These are phyloP conservation scores for Anabacerthia variegaticeps DNA, from an alignment of 2,797 vertebrate species.

Conservation along the genomic window DNA sequence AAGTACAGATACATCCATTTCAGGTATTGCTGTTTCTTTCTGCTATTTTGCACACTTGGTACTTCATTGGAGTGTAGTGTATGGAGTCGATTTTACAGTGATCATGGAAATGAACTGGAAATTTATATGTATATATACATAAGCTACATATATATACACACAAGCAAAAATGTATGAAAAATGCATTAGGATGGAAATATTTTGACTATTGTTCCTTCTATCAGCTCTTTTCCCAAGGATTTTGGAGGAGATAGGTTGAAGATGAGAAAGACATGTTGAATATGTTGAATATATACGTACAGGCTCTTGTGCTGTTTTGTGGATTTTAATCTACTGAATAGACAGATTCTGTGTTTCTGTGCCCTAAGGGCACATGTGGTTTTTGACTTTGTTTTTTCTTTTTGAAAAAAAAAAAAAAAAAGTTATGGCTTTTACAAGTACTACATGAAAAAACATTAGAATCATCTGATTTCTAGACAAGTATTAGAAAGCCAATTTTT, in stretches of 20 bases:
- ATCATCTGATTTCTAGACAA: background rate
- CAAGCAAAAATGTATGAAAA: background rate
- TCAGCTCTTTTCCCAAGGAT: background rate
- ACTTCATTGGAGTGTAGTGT: background rate
- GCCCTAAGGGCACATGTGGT: rapidly evolving
- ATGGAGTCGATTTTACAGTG: background rate
- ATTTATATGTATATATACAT: background rate
- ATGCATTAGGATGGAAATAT: background rate
- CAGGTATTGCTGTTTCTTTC: background rate
- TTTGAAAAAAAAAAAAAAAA: background rate
- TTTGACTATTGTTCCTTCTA: background rate
- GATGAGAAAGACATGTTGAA: background rate
- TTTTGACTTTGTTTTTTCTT: background rate
- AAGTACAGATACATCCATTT: background rate
- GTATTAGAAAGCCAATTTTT: background rate
- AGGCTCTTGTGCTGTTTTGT: background rate
- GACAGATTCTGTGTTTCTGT: background rate
- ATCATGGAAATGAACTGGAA: background rate
- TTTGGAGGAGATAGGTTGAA: background rate
- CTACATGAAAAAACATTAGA: background rate
- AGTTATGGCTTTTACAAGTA: background rate
- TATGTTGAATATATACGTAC: background rate
- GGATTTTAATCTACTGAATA: background rate
- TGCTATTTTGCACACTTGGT: background rate
- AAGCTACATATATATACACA: too few species aligned